Conservation (phyloP, 2,888 invertebrate species). For the Nineta flava region DNA sequence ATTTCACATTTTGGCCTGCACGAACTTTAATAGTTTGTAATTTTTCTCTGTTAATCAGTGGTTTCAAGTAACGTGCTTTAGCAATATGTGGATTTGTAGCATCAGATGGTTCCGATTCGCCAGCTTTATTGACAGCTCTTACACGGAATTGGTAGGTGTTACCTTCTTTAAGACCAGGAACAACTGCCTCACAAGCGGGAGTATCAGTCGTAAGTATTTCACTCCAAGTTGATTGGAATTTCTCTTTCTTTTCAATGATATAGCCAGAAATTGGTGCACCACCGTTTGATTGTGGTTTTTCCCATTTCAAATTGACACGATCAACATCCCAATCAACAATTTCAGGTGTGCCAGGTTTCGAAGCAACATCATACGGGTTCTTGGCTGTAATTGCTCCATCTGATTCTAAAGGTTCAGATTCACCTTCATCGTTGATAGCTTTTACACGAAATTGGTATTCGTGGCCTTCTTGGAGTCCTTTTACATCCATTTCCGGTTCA, state of each 20-base stretch:
- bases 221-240: conserved; percentile 62
- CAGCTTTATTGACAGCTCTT: conserved; percentile 86
- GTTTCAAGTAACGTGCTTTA: conserved; percentile 80
- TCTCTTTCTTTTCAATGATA: conserved; percentile 79
- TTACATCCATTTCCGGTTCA: conserved; percentile 77
- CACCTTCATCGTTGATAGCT: conserved; percentile 89
- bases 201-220: conserved; percentile 60
- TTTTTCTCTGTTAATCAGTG: conserved; percentile 88
- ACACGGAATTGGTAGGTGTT: conserved; percentile 94
- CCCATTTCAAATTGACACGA: conserved; percentile 74
- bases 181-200: conserved; percentile 64
- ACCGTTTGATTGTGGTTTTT: conserved; percentile 58
- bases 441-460: conserved; percentile 90
- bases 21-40: conserved; percentile 75
- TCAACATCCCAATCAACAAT: conserved; percentile 82
- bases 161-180: conserved; percentile 75
- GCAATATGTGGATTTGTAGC: conserved; percentile 74
- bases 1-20: conserved; percentile 75
- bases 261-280: conserved; percentile 73
- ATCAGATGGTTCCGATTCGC: conserved; percentile 81
- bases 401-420: conserved; percentile 88
- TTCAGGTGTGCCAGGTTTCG: conserved; percentile 74
- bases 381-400: conserved; percentile 79
- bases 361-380: conserved; percentile 84
- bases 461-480: conserved; percentile 77